Base-by-base conservation (phyloP, 2,113 vertebrate species). In the Halcyon malimbica region DNA sequence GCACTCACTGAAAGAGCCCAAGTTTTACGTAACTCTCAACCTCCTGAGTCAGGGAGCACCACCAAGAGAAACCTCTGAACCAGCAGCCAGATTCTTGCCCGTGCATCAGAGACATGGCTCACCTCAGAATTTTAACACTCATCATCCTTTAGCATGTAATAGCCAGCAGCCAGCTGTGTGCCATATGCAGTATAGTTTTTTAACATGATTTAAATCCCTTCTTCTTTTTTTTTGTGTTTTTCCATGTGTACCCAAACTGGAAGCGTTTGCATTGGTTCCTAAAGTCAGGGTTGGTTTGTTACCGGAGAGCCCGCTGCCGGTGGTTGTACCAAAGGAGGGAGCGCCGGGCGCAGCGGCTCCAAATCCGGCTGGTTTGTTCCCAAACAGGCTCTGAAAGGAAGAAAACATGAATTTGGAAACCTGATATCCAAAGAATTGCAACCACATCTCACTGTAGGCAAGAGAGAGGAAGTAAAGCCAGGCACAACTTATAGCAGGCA, bases 311-410 rank as follows among this genome's bases (percentile, higher is more conserved):
- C 99, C 98, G 3, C 98, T 93, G 76, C 98, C 98, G 14, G 98
- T 98, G 41, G 97, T 97, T 48, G 98, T 98, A 23, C 99, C 99
- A 53, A 99, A 99, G 1, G 99, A 99, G 9, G 99, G 98, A 19
- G 99, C 98, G 12, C 98, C 99, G 90, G 99, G 99, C 16, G 99
- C 99, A 81, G 99, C 99, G 96, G 99, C 97, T 84, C 99, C 99
- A 76, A 99, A 99, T 39, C 98, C 98, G 13, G 98, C 97, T 8
- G 99, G 97, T 92, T 99, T 99, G 97, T 98, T 99, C 39, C 99
- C 99, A 93, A 99, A 99, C 87, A 99, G 97, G 89, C 98, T 99
- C 98, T 98, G 98, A 64, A 98, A 97, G 33, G 81, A 93, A 65
- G 68, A 83, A 25, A 95, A 82, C 12, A 92, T 12, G 2, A 23